These are phyloP conservation scores for Nomada ferruginata DNA, from an alignment of 2,888 invertebrate genomes.

Conservation along the genomic window DNA sequence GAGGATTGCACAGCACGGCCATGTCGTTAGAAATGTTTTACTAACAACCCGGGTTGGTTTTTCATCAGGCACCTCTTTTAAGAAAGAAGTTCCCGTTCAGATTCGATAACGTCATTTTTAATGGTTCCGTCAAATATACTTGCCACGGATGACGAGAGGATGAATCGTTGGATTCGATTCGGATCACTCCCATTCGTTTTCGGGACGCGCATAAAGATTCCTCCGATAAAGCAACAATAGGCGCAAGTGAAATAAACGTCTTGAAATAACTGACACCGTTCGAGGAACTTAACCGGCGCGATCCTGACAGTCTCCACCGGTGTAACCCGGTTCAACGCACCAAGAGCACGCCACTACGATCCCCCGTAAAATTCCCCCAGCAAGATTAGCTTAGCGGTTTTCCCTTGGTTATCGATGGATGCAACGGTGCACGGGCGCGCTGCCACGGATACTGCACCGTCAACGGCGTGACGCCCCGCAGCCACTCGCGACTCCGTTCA, in stretches of 20 bases:
- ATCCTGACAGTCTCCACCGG: slow-evolving; percentile 21
- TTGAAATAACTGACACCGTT: slow-evolving; percentile 24
- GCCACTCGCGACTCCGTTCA: slow-evolving; percentile 10
- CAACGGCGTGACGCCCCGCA: slow-evolving; percentile 33
- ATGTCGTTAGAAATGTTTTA: neutral
- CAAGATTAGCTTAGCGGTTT: slow-evolving; percentile 61
- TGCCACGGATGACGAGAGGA: too few species aligned
- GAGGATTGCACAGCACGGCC: neutral
- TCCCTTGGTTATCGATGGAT: slow-evolving; percentile 53
- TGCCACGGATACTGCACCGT: slow-evolving; percentile 32
- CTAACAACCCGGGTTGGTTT: too few species aligned
- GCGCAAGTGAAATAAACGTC: slow-evolving; percentile 4
- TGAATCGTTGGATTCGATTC: too few species aligned
- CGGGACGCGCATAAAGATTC: neutral
- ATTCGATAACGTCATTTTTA: too few species aligned
- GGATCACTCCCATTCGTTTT: too few species aligned
- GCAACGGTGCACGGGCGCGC: slow-evolving; percentile 36
- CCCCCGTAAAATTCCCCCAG: slow-evolving; percentile 54
- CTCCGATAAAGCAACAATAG: slow-evolving; percentile 4
- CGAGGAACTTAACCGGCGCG: neutral
- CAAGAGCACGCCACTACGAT: slow-evolving; percentile 27
- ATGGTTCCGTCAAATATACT: too few species aligned
- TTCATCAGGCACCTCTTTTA: too few species aligned
- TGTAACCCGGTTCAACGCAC: slow-evolving; percentile 56
- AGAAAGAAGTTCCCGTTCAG: too few species aligned